Base-by-base conservation (phyloP, 2,797 vertebrate genomes). In the Nannoperca obscura region DNA sequence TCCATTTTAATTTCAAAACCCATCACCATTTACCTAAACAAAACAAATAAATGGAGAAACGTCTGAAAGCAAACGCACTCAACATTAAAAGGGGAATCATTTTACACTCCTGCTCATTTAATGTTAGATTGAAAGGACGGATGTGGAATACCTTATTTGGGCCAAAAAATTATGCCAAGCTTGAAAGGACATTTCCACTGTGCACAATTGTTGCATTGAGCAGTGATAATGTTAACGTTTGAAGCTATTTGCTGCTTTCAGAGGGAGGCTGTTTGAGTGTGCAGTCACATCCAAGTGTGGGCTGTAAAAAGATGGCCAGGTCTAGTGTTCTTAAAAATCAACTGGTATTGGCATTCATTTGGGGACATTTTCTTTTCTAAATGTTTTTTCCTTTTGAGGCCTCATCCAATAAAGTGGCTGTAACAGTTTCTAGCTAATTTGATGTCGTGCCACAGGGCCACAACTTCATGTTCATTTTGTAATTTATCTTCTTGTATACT, bases 231-330 rank as follows among this genome's bases (percentile, higher is more conserved):
- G 78, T 67, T 22, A 73, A 58, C 66, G 73, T 71, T 68, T 52
- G 40, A 76, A 77, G 67, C 68, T 11, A 66, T 76, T 82, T 76
- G n/a, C 49, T 50, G 81, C 75, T 76, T 83, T 81, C 40, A 76
- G 70, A 52, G 55, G 68, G 65, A 87, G 69, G 60, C 71, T 78
- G 78, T 73, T 47, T 40, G 70, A 79, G 61, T 50, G 80, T 66
- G 72, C 42, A 59, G 34, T 67, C 54, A 70, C 54, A 73, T 83
- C 84, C 82, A 84, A 85, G 88, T 76, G 92, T 91, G 86, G 91
- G 89, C 76, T 84, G 90, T 53, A 58, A 76, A 76, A 69, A 83
- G 40, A 88, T 71, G 78, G 83, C 86, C 60, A 65, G 61, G 78
- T 85, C 71, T 58, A 34, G 42, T 81, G 75, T 80, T 84, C 73